Conservation (phyloP, 2,797 vertebrate genomes). For the Squalus acanthias region DNA sequence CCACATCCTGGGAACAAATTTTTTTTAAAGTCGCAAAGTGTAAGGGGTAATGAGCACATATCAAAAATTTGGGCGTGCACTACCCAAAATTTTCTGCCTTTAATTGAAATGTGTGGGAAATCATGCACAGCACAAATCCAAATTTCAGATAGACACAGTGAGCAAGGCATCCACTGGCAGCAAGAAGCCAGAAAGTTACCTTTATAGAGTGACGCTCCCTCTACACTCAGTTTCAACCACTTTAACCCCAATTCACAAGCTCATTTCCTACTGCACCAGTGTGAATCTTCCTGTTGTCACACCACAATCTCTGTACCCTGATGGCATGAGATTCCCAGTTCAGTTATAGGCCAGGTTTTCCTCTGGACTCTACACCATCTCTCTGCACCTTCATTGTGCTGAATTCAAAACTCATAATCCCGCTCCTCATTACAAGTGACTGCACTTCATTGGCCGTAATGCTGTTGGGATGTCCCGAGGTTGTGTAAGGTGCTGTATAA, state of each 20-base stretch:
- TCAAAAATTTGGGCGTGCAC: background rate
- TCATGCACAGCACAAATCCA: background rate
- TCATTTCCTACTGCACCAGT: background rate
- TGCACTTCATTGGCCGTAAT: background rate
- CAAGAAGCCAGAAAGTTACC: background rate
- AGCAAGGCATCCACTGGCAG: background rate
- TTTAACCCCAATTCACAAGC: background rate
- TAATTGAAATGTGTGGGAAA: background rate
- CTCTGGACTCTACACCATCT: background rate
- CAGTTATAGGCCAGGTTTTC: background rate
- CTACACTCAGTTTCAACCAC: background rate
- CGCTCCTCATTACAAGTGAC: background rate
- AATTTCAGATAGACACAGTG: background rate
- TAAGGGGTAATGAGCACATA: background rate
- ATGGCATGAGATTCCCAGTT: background rate
- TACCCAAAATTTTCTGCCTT: background rate
- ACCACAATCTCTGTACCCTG: background rate
- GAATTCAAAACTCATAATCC: background rate
- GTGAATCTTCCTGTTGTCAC: background rate
- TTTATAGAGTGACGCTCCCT: background rate
- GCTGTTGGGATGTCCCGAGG: background rate
- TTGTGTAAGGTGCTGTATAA: background rate
- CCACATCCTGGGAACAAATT: background rate
- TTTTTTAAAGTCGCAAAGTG: background rate
- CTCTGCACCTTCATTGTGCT: background rate